Percentiles rank a stretch among this genome's conserved stretches.
Conservation (phyloP, 2,113 vertebrate species). For the Heterocephalus glaber region DNA sequence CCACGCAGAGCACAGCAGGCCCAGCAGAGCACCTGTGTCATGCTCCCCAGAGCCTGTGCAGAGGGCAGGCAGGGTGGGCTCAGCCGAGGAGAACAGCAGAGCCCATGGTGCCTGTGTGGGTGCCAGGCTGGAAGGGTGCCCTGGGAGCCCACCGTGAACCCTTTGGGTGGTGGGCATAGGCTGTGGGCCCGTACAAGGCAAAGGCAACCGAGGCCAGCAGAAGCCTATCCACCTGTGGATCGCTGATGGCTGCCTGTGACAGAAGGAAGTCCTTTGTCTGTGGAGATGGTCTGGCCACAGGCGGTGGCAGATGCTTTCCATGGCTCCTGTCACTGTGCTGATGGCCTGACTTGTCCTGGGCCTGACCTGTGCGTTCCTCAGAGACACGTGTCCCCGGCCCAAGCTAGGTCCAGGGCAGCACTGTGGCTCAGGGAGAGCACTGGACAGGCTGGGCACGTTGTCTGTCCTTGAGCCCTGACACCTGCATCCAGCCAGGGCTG, state of each 20-base stretch:
- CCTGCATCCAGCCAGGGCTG: background rate
- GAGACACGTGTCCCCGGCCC: background rate
- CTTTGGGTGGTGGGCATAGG: background rate
- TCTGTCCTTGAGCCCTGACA: background rate
- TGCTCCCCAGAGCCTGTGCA: background rate
- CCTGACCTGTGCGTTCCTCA: no score
- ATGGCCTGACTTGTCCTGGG: background rate
- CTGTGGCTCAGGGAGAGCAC: background rate
- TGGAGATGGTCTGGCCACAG: background rate
- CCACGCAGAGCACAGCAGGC: background rate
- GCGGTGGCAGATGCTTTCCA: background rate
- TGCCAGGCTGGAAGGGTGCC: background rate
- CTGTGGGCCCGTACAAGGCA: background rate
- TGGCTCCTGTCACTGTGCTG: background rate
- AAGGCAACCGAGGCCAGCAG: background rate
- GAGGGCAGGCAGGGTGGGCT: background rate
- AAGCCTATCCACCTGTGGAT: background rate
- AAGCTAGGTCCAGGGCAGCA: background rate
- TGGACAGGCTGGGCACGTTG: accelerated
- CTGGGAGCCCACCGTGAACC: background rate
- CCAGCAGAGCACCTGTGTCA: background rate
- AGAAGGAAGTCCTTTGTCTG: accelerated
- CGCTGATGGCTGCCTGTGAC: background rate
- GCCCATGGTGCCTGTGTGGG: background rate
- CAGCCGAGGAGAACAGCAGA: background rate